These are phyloP conservation scores for Andricus quercusramuli DNA, from an alignment of 2,888 invertebrate genomes.

Conservation along the genomic window DNA sequence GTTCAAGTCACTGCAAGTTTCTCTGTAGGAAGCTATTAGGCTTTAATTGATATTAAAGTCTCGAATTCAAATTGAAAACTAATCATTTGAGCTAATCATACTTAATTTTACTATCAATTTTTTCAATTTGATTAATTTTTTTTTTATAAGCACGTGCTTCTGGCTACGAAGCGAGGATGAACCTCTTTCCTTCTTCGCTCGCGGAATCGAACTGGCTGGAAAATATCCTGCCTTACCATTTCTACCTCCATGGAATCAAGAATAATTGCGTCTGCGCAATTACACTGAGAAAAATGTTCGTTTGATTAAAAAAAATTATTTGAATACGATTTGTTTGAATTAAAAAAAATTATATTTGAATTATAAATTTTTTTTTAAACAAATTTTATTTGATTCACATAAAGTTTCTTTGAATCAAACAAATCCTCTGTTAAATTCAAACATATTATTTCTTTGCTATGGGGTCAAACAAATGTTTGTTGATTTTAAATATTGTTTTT, in stretches of 20 bases:
- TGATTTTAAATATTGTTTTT: no score
- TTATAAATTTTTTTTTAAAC: no score
- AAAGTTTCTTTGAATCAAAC: no score
- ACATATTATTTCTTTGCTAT: no score
- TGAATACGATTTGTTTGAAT: no score
- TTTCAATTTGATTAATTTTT: neutral
- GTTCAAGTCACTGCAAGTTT: neutral
- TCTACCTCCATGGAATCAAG: neutral
- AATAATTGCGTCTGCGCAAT: slow-evolving; percentile 48
- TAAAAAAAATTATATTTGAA: no score
- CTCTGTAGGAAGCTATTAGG: neutral
- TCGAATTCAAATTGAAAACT: neutral
- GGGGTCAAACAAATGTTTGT: no score
- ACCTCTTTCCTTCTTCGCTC: slow-evolving; percentile 32
- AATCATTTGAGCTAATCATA: neutral
- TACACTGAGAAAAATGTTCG: no score
- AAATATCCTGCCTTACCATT: slow-evolving; percentile 33
- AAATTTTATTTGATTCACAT: no score
- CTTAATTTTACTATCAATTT: neutral
- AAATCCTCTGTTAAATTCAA: no score
- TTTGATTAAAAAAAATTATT: no score
- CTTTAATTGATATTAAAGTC: neutral
- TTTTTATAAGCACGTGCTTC: slow-evolving; percentile 45
- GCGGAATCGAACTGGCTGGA: slow-evolving; percentile 49
- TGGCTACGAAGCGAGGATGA: slow-evolving; percentile 16